Base-by-base conservation (phyloP, 2,797 vertebrate genomes). In the Enteromius thamalakanensis region DNA sequence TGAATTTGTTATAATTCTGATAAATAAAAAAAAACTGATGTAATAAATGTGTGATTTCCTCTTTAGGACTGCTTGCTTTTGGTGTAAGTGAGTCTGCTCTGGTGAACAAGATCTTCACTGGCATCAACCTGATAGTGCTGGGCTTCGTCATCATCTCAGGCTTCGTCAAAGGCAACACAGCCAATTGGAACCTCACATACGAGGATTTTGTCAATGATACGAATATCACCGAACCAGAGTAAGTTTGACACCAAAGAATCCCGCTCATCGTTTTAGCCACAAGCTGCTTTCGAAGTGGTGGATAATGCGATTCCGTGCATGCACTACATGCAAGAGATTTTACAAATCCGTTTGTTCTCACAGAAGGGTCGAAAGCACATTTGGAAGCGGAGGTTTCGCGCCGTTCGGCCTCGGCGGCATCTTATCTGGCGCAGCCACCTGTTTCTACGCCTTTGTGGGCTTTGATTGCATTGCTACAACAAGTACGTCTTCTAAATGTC, bases 391-490 rank as follows among this genome's bases (percentile, higher is more conserved):
- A 0, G 97, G 96, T 6, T 99, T 99, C 64, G 72, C 95, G 49
- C 98, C 98, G 0, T 99, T 99, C 69, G 97, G 97, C 23, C 86
- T 98, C 1, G 40, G 88, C 15, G 97, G 98, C 8, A 81, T 97
- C 87, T 91, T 98, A 83, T 94, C 95, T 0, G 98, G 98, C 0
- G 96, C 98, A 1, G 98, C 98, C 87, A 98, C 97, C 69, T 99
- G 98, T 90, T 99, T 99, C 94, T 99, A 99, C 0, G 98, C 98
- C 84, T 99, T 99, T 0, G 97, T 99, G 84, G 98, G 98, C 60
- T 99, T 99, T 21, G 98, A 99, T 90, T 99, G 98, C 93, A 99
- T 99, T 19, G 98, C 98, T 12, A 98, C 98, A 17, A 99, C 98
- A 88, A 98, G 98, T 99, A 93, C 89, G 92, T 85, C 40, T 78